Evolutionary conservation across 1,140 invertebrate genomes (phyloP).

Genomic region (Drosophila mayri): DNA sequence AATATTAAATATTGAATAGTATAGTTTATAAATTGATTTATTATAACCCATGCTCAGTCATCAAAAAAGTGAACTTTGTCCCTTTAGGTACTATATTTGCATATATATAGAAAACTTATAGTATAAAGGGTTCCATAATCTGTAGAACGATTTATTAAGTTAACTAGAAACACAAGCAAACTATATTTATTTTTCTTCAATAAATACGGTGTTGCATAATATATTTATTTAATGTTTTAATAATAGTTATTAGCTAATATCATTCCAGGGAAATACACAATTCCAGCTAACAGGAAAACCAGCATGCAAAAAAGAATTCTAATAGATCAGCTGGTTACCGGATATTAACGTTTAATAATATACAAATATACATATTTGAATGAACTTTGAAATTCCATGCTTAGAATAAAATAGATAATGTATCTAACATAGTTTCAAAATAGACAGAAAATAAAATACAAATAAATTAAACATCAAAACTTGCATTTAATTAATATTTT

Average conservation of each 20-base stretch:
- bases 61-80: conserved; percentile 12
- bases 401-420: too few species aligned
- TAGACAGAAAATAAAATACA: too few species aligned
- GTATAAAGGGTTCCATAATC: conserved; percentile 5
- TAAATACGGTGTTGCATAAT: neutral
- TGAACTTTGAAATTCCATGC: too few species aligned
- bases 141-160: neutral
- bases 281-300: neutral
- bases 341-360: too few species aligned
- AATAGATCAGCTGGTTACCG: conserved; percentile 4
- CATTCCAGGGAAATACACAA: neutral
- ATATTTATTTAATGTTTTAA: neutral
- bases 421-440: too few species aligned
- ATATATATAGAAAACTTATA: conserved; percentile 8
- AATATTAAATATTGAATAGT: neutral
- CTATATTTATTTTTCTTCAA: conserved; percentile 8
- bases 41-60: conserved; percentile 14
- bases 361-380: too few species aligned
- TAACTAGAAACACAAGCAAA: neutral
- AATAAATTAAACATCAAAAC: too few species aligned
- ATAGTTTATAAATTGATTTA: neutral
- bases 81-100: conserved; percentile 3
- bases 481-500: too few species aligned
- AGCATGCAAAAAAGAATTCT: neutral
- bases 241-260: neutral